Base-by-base conservation (phyloP, 1,140 invertebrate species). In the Procambarus clarkii region DNA sequence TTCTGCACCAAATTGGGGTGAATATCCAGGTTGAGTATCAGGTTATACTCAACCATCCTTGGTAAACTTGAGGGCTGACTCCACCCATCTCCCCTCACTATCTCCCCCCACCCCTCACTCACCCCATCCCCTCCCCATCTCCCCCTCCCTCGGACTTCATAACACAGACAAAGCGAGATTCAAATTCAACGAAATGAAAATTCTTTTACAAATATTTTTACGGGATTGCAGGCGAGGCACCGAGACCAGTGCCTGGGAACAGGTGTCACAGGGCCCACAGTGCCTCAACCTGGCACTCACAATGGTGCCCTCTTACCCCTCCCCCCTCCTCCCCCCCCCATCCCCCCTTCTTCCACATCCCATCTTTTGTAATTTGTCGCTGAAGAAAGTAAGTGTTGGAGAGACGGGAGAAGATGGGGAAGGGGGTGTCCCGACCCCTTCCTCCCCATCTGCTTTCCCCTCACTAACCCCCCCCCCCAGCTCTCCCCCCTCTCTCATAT, bases 181-280 rank as follows among this genome's bases (percentile, higher is more conserved):
- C 60, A 64, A 18, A 64, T 64, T 64, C 60, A 64, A 15, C 18
- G 60, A 64, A 64, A 64, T 64, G 60, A 64, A 64, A 64, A 64
- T 64, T 64, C 60, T 64, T n/a, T 64, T 64, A 64, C 60, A 64
- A 64, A 64, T 64, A 64, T 64, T 64, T 64, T 64, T 64, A 64
- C 60, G 60, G 7, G 60, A 15, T 64, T 64, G 3, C 18, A n/a
- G 60, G 18, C 60, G 60, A 18, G 60, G 60, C 60, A 4, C 13
- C 4, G 60, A 64, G 18, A 64, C 4, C 18, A 18, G 60, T 18
- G 60, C 60, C 60, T 64, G 60, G 60, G 60, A 64, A 64, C 7
- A 64, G 60, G 60, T 64, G 60, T 64, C 60, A 64, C 60, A 64
- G 3, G 60, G 15, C 60, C 18, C 60, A 64, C 18, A 64, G 60